These are phyloP conservation scores for silkworm (Bombyx mori) DNA, from an alignment of 1,140 invertebrate species.

Conservation along the genomic window DNA sequence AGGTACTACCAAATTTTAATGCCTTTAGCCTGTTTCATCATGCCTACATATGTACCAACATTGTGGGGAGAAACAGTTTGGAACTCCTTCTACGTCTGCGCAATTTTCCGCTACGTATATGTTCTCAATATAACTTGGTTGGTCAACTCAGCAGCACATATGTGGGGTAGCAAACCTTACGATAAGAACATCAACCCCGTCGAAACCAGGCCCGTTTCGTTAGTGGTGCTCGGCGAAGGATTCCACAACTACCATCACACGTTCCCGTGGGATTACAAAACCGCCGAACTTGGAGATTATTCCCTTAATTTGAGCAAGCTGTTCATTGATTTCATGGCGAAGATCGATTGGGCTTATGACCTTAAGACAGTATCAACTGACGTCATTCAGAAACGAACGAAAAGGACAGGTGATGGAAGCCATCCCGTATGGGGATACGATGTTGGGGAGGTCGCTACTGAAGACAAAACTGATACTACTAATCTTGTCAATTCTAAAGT, in stretches of 20 bases:
- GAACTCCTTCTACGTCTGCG: constrained; percentile 74
- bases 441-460: constrained; percentile 34
- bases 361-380: constrained; percentile 73
- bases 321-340: constrained; percentile 77
- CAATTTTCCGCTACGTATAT: constrained; percentile 76
- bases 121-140: constrained; percentile 82
- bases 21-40: constrained; percentile 77
- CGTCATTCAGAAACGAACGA: constrained; percentile 67
- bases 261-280: constrained; percentile 82
- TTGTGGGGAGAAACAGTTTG: constrained; percentile 78
- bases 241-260: constrained; percentile 86
- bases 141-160: constrained; percentile 83
- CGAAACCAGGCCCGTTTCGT: constrained; percentile 74
- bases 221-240: constrained; percentile 73
- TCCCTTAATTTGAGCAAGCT: constrained; percentile 73
- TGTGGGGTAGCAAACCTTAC: constrained; percentile 82
- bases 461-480: constrained; percentile 45
- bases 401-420: constrained; percentile 78
- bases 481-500: constrained; percentile 22
- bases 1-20: constrained; percentile 83
- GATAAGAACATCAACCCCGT: constrained; percentile 79
- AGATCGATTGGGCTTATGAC: constrained; percentile 76
- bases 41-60: constrained; percentile 82
- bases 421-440: constrained; percentile 62
- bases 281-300: constrained; percentile 76